Conservation (phyloP, 2,888 invertebrate genomes). For the Atethmia centrago region DNA sequence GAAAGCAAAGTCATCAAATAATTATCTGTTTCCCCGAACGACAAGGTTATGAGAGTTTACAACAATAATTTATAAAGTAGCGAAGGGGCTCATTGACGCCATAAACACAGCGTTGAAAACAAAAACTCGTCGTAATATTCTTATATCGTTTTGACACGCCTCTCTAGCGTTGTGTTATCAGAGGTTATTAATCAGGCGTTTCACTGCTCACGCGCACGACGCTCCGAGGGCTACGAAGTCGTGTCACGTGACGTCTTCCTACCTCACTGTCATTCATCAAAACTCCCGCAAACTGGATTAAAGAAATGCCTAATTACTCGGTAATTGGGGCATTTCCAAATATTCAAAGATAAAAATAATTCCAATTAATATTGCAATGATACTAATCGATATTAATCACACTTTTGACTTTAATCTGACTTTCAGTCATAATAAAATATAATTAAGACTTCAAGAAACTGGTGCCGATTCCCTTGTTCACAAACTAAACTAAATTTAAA, state of each 20-base stretch:
- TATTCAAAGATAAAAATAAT: slow-evolving; percentile 36
- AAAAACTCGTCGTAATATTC: slow-evolving; percentile 30
- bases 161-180: slow-evolving; percentile 67
- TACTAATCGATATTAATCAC: slow-evolving; percentile 49
- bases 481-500: too few species aligned
- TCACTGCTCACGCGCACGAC: slow-evolving; percentile 42
- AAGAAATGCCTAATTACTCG: slow-evolving; percentile 22
- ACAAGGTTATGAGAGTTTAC: slow-evolving; percentile 44
- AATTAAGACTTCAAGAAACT: slow-evolving; percentile 29
- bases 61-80: slow-evolving; percentile 17
- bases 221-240: slow-evolving; percentile 44
- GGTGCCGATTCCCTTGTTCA: too few species aligned
- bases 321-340: slow-evolving; percentile 32
- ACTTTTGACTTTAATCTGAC: slow-evolving; percentile 32
- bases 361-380: slow-evolving; percentile 33
- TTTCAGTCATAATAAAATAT: slow-evolving; percentile 28
- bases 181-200: slow-evolving; percentile 61
- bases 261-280: slow-evolving; percentile 41
- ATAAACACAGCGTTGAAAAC: slow-evolving; percentile 35
- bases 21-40: too few species aligned
- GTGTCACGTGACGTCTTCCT: slow-evolving; percentile 40
- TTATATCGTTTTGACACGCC: slow-evolving; percentile 63
- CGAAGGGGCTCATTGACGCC: slow-evolving; percentile 20
- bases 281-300: slow-evolving; percentile 19
- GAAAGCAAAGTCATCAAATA: too few species aligned